Conservation (phyloP, 2,888 invertebrate genomes). For the Hirtodrosophila duncani region DNA sequence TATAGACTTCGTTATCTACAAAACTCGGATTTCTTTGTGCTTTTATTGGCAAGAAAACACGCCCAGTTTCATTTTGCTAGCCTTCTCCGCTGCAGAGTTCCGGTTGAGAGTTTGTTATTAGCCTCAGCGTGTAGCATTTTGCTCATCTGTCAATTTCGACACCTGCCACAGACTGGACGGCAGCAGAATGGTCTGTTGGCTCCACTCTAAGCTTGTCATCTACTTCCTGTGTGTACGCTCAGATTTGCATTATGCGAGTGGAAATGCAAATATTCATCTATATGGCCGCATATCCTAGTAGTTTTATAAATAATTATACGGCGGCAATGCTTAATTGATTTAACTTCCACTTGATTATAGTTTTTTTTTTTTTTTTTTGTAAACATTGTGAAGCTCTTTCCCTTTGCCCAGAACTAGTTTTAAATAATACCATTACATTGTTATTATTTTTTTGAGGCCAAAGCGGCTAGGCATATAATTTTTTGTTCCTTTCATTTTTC, state of each 20-base stretch:
- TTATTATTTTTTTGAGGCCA: slow-evolving; percentile 35
- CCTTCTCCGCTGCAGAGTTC: slow-evolving; percentile 40
- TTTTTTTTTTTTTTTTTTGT: too few relatives aligned
- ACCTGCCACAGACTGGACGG: slow-evolving; percentile 58
- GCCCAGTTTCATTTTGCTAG: slow-evolving; percentile 18
- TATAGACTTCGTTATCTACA: too few relatives aligned
- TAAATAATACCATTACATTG: too few relatives aligned
- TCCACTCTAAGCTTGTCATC: slow-evolving; percentile 28
- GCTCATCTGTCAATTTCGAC: slow-evolving; percentile 71
- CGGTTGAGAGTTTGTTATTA: slow-evolving; percentile 19
- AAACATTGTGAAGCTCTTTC: too few relatives aligned
- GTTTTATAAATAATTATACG: too few relatives aligned
- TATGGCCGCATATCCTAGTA: too few relatives aligned
- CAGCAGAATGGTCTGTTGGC: slow-evolving; percentile 17
- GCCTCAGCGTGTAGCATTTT: slow-evolving; percentile 28
- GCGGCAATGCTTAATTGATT: too few relatives aligned
- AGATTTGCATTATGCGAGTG: too few relatives aligned
- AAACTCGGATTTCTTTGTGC: slow-evolving; percentile 24
- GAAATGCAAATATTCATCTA: too few relatives aligned
- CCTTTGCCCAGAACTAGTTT: too few relatives aligned
- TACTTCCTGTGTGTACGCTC: slow-evolving; percentile 50
- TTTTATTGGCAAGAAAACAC: slow-evolving; percentile 9
- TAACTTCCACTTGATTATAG: too few relatives aligned
- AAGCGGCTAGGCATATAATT: slow-evolving; percentile 31
- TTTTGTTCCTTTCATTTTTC: slow-evolving; percentile 40